Percentiles rank a stretch among this genome's conserved stretches.
Conservation (phyloP, 2,797 vertebrate genomes). For the Microctenopoma stevenorrisi region DNA sequence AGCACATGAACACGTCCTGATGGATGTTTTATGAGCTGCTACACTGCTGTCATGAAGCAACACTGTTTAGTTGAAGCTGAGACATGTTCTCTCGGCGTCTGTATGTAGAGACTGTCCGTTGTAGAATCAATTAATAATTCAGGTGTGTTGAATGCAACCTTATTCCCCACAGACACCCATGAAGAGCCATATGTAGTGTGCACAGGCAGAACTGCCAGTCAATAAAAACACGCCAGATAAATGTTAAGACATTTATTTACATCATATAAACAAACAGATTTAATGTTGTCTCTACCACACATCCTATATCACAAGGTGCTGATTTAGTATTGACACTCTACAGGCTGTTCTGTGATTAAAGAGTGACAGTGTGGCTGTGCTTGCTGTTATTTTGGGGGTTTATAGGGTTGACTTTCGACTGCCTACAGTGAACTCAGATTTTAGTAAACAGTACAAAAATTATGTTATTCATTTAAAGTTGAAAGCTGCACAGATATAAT, state of each 20-base stretch:
- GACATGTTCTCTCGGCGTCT: neutral
- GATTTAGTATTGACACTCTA: slow-evolving; percentile 47
- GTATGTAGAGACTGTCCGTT: neutral
- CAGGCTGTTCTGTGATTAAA: neutral
- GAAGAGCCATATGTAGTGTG: too few species aligned
- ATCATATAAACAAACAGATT: slow-evolving; percentile 62
- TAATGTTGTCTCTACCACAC: slow-evolving; percentile 56
- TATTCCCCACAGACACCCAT: neutral
- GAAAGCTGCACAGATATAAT: slow-evolving; percentile 24
- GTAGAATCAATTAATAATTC: slow-evolving; percentile 1
- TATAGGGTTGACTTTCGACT: slow-evolving; percentile 16
- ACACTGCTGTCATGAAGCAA: slow-evolving; percentile 11
- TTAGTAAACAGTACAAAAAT: slow-evolving; percentile 18
- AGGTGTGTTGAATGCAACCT: neutral
- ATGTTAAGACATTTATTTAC: slow-evolving; percentile 79
- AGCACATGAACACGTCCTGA: slow-evolving; percentile 76
- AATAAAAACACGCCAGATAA: slow-evolving; percentile 37
- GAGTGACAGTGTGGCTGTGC: slow-evolving; percentile 20
- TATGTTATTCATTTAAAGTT: slow-evolving; percentile 29
- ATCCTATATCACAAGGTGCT: slow-evolving; percentile 49
- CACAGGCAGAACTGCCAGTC: too few species aligned
- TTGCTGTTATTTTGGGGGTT: slow-evolving; percentile 19
- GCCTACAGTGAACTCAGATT: slow-evolving; percentile 16
- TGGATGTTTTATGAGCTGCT: neutral
- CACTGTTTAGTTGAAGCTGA: neutral